A percentile compares a stretch with the other conserved stretches of the same genome.
Evolutionary conservation across 2,888 invertebrate species (phyloP).

Genomic region (Carabus problematicus): DNA sequence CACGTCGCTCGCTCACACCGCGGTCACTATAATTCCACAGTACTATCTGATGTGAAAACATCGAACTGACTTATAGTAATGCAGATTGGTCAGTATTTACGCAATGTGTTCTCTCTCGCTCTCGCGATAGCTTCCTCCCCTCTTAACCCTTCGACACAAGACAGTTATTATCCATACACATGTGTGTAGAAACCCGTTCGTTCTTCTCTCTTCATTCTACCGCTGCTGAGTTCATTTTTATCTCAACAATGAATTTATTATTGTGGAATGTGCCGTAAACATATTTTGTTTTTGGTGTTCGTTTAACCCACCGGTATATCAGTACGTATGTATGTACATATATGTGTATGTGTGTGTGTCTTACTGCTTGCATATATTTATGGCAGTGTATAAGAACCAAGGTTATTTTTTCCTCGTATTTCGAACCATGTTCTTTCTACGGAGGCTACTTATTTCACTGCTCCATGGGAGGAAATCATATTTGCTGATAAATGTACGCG

Average conservation of each 20-base stretch:
- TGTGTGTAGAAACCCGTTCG: not conserved
- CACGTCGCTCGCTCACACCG: conserved; percentile 20
- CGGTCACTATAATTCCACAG: conserved; percentile 42
- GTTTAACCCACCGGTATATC: not conserved
- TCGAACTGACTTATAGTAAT: conserved; percentile 34
- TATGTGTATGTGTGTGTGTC: not conserved
- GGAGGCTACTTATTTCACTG: not conserved
- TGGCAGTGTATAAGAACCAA: not conserved
- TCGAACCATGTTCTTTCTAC: not conserved
- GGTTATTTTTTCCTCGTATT: not conserved
- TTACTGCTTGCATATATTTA: not conserved
- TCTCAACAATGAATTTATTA: conserved; percentile 30
- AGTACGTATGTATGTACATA: not conserved
- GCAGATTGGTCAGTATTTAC: conserved; percentile 27
- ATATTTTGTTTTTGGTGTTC: conserved; percentile 16
- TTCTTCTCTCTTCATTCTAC: conserved; percentile 8
- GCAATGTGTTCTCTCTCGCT: conserved; percentile 12
- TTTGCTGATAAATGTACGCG: too few species aligned
- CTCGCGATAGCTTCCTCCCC: not conserved
- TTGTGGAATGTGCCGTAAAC: conserved; percentile 5
- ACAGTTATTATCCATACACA: not conserved
- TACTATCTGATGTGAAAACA: conserved; percentile 48
- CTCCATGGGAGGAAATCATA: too few species aligned
- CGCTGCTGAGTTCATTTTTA: not conserved
- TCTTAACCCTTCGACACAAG: not conserved